A percentile compares a stretch with the other conserved stretches of the same genome.
phyloP scores from a whole-genome alignment of 2,797 vertebrate genomes.

The Lagodon rhomboides region DNA sequence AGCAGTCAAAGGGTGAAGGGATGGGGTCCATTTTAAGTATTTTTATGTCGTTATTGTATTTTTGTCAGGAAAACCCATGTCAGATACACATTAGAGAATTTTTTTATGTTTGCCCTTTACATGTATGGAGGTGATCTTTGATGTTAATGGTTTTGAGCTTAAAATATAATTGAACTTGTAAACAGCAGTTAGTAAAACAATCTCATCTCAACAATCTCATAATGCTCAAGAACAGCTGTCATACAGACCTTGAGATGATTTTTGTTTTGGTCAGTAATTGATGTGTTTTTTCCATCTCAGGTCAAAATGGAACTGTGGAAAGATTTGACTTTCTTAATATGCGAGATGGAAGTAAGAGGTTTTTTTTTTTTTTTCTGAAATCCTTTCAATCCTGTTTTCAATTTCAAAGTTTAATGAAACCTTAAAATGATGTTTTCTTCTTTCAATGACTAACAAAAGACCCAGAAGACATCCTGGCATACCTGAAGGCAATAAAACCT shows the following conservation, averaged over 20 bases:
- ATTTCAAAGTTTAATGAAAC: constrained; percentile 1
- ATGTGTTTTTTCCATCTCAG: constrained; percentile 55
- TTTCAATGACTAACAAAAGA: constrained; percentile 40
- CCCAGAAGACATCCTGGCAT: constrained; percentile 69
- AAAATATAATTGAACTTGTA: neutral
- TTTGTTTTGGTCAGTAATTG: neutral
- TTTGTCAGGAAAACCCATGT: no score
- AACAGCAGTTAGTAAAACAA: neutral
- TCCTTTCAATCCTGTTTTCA: constrained; percentile 5
- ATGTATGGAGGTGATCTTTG: no score
- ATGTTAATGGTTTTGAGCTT: neutral
- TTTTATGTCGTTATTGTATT: no score
- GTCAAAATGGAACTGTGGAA: constrained; percentile 79
- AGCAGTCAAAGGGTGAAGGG: no score
- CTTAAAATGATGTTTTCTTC: neutral
- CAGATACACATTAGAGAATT: no score
- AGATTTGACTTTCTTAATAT: constrained; percentile 80
- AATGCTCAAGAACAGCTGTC: neutral
- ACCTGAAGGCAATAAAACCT: constrained; percentile 80
- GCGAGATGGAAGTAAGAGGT: constrained; percentile 85
- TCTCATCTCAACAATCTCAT: neutral
- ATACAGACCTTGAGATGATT: neutral
- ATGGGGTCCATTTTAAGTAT: no score
- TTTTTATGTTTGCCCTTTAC: no score
- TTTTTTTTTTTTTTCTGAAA: no score